Evolutionary conservation across 2,797 vertebrate species (phyloP).

Genomic region (Propithecus deckenii): DNA sequence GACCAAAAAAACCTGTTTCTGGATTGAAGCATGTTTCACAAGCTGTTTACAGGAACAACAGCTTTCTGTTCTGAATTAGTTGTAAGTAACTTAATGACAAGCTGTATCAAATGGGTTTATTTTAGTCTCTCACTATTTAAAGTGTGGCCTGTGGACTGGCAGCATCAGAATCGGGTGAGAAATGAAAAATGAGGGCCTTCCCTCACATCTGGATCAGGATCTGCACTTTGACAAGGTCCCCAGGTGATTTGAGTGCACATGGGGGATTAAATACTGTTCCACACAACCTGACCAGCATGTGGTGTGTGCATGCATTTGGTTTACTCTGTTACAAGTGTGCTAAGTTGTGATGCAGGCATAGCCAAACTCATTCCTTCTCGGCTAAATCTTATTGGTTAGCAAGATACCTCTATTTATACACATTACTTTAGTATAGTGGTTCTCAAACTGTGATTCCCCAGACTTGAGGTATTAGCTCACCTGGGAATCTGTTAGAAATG

Average conservation of each 20-base stretch:
- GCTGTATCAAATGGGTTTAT: neutral
- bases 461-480: neutral
- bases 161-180: neutral
- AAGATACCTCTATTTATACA: neutral
- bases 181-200: neutral
- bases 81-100: neutral
- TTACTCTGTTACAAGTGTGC: neutral
- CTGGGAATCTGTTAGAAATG: neutral
- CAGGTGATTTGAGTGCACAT: neutral
- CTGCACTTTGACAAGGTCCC: neutral
- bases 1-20: neutral
- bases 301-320: neutral
- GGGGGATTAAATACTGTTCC: neutral
- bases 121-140: neutral
- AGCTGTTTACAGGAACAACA: neutral
- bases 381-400: neutral
- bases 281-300: neutral
- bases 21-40: neutral
- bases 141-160: neutral
- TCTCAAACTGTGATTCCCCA: neutral
- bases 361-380: neutral
- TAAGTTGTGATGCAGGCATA: neutral
- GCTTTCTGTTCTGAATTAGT: neutral
- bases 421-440: neutral
- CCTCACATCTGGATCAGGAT: neutral